These are phyloP conservation scores for Ptychadena robeensis DNA, from an alignment of 2,797 vertebrate genomes.

Conservation along the genomic window DNA sequence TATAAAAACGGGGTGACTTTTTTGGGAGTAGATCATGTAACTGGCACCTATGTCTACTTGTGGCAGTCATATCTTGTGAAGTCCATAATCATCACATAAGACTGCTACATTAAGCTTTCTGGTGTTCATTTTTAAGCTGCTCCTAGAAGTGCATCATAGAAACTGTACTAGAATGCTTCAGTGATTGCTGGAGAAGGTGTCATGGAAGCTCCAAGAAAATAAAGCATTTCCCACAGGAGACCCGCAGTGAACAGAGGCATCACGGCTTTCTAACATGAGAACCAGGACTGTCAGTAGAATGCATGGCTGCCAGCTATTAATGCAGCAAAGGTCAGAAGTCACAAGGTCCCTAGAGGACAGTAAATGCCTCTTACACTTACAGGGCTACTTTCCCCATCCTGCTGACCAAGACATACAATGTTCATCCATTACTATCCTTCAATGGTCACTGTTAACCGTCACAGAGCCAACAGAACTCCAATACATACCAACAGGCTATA, in stretches of 20 bases:
- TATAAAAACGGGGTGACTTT: no score
- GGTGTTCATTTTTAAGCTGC: background rate
- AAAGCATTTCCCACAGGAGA: background rate
- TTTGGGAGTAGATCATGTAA: no score
- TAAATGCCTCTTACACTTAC: background rate
- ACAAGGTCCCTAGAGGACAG: background rate
- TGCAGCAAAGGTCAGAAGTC: background rate
- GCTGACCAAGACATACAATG: background rate
- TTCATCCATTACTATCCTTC: background rate
- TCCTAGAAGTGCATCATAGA: background rate
- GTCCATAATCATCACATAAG: background rate
- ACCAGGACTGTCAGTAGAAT: background rate
- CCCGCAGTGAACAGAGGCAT: background rate
- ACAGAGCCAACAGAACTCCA: background rate
- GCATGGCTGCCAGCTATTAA: background rate
- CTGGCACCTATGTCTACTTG: no score
- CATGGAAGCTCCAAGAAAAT: background rate
- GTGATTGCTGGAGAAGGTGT: no score
- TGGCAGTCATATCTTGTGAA: background rate
- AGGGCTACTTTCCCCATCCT: background rate
- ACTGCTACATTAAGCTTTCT: background rate
- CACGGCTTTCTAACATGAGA: background rate
- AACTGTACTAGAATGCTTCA: background rate
- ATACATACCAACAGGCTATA: background rate
- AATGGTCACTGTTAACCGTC: background rate